Percentiles rank a stretch among this genome's conserved stretches.
These are phyloP conservation scores for Ptychochromis oligacanthus DNA, from an alignment of 2,113 vertebrate genomes.

Conservation along the genomic window DNA sequence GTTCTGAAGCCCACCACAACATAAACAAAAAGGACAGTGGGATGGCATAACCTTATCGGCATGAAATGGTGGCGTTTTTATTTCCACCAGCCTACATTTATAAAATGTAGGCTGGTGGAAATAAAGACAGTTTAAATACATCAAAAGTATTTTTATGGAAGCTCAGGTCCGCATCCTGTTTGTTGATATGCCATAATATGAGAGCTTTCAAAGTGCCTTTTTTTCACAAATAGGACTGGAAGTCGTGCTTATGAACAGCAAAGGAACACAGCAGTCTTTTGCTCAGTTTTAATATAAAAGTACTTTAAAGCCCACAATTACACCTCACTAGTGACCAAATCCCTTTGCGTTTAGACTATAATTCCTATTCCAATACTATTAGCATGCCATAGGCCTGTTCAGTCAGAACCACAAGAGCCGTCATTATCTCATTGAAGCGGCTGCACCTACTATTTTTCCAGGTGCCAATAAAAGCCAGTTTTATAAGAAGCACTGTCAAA, in stretches of 20 bases:
- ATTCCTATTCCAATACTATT: not conserved
- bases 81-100: not conserved
- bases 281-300: not conserved
- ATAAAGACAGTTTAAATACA: slow-evolving; percentile 1
- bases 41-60: not conserved
- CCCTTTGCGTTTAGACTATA: not conserved
- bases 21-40: slow-evolving; percentile 12
- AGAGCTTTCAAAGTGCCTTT: not conserved
- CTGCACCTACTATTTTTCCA: slow-evolving; percentile 13
- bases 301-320: not conserved
- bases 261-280: not conserved
- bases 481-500: not conserved
- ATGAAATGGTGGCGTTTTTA: slow-evolving; percentile 5
- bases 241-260: not conserved
- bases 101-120: not conserved
- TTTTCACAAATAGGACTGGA: not conserved
- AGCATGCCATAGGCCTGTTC: slow-evolving; percentile 34
- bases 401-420: slow-evolving; percentile 1
- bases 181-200: too few relatives aligned
- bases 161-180: not conserved
- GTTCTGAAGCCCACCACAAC: slow-evolving; percentile 17
- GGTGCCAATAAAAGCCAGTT: slow-evolving; percentile 24
- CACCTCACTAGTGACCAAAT: not conserved
- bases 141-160: not conserved
- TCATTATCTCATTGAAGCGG: slow-evolving; percentile 18